phyloP scores from a whole-genome alignment of 2,888 invertebrate genomes.

The Agelastica alni region DNA sequence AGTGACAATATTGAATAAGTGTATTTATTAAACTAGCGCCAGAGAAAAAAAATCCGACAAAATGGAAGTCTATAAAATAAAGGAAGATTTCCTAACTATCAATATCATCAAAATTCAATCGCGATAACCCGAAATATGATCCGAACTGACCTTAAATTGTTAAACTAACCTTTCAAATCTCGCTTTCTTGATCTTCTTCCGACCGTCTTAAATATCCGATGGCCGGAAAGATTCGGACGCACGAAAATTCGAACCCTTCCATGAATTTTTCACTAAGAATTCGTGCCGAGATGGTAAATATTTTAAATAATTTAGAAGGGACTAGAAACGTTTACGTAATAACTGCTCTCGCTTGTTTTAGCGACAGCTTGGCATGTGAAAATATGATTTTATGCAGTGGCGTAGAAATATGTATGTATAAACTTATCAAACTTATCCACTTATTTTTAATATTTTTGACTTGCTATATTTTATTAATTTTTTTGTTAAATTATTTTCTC shows the following conservation, averaged over 20 bases:
- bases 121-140: slow-evolving; percentile 17
- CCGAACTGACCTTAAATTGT: slow-evolving; percentile 19
- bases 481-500: too few relatives aligned
- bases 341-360: neutral
- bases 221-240: slow-evolving; percentile 2
- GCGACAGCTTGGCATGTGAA: neutral
- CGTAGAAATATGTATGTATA: too few relatives aligned
- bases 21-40: too few relatives aligned
- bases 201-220: slow-evolving; percentile 10
- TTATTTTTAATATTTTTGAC: too few relatives aligned
- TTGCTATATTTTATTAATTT: too few relatives aligned
- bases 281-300: slow-evolving; percentile 6
- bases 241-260: slow-evolving; percentile 7
- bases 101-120: slow-evolving; percentile 22
- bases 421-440: too few relatives aligned
- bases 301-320: slow-evolving; percentile 14
- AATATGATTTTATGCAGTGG: slow-evolving; percentile 3
- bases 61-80: neutral
- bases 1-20: too few relatives aligned
- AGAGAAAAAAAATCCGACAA: neutral
- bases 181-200: slow-evolving; percentile 13
- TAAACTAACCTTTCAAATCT: slow-evolving; percentile 9
- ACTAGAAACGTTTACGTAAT: slow-evolving; percentile 4
- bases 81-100: slow-evolving; percentile 5
- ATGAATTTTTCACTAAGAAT: slow-evolving; percentile 19